Conservation (phyloP, 2,888 invertebrate genomes). For the Nemotelus pantherinus region DNA sequence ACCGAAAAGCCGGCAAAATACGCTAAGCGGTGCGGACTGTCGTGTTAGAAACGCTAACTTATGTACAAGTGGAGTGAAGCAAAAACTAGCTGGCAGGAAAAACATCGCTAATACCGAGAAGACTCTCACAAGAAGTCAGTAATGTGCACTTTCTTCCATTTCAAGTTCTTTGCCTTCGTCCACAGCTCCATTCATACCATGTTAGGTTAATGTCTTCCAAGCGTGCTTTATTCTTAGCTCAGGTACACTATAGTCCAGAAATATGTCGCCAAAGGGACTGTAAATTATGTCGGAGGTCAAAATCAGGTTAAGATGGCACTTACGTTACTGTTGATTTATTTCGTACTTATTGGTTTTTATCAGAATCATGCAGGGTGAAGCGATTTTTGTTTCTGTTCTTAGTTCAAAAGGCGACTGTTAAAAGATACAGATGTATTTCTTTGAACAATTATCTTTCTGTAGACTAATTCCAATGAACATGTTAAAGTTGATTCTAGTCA, state of each 20-base stretch:
- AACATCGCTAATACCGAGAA: constrained; percentile 24
- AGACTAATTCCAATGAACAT: too few relatives aligned
- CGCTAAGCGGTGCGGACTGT: neutral
- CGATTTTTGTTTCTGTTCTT: too few relatives aligned
- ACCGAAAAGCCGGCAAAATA: constrained; percentile 5
- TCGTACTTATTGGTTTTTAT: too few relatives aligned
- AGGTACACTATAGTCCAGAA: neutral
- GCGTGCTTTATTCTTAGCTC: neutral
- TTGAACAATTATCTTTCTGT: too few relatives aligned
- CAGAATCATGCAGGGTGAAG: too few relatives aligned
- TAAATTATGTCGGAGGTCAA: too few relatives aligned
- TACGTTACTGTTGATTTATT: too few relatives aligned
- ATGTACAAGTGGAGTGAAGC: neutral
- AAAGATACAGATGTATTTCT: too few relatives aligned
- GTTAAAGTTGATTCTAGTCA: too few relatives aligned
- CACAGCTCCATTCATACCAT: neutral
- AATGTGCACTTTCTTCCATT: constrained; percentile 36
- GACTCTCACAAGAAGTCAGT: constrained; percentile 10
- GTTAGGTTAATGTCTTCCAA: constrained; percentile 14
- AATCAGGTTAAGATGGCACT: too few relatives aligned
- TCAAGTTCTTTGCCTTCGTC: constrained; percentile 34
- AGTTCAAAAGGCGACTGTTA: too few relatives aligned
- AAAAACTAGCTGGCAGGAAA: neutral
- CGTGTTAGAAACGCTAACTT: neutral
- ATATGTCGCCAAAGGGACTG: neutral